Base-by-base conservation (phyloP, 2,113 vertebrate genomes). In the Ceuthmochares aereus region DNA sequence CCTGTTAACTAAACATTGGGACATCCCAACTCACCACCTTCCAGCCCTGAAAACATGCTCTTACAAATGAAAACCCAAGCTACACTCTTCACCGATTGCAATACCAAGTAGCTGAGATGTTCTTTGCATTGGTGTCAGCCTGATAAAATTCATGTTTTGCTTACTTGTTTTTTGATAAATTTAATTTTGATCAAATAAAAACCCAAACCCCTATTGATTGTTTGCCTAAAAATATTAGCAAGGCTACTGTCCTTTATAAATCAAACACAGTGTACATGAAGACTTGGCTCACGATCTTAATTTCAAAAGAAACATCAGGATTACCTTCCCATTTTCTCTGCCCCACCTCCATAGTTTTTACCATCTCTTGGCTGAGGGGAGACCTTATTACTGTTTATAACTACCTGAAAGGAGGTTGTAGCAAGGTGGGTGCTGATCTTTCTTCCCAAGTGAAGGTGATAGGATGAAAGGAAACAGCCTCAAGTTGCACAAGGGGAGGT, bases 21-120 rank as follows among this genome's bases (percentile, higher is more conserved):
- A 30, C 42, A 30, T 34, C 36, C 26, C 1, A 1, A 7, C 58
- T 49, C 22, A 30, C 45, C 9, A 32, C 52, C 32, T 29, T 15
- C 32, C 49, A 52, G 14, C 40, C 80, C 29, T 22, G 37, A 36
- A 63, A 56, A 51, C 13, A 10, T 20, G 29, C 29, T 64, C 20
- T 51, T 45, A 7, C 56, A 75, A 43, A 12, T 12, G 80, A 75
- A 34, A 69, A 23, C 45, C 56, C 62, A 80, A 32, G 26, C 23
- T 69, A 25, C 26, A 18, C 1, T 32, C 43, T 34, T 64, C 68
- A 51, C 30, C 54, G 37, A 6, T 30, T 16, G 45, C 29, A 34
- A 6, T 1, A 1, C 42, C 29, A 3, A 0, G 23, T 67, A 34
- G 55, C 37, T 4, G 18, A 52, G 27, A 23, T 34, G 26, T 62